These are phyloP conservation scores for Crotalus tigris DNA, from an alignment of 2,113 vertebrate species.

Conservation along the genomic window DNA sequence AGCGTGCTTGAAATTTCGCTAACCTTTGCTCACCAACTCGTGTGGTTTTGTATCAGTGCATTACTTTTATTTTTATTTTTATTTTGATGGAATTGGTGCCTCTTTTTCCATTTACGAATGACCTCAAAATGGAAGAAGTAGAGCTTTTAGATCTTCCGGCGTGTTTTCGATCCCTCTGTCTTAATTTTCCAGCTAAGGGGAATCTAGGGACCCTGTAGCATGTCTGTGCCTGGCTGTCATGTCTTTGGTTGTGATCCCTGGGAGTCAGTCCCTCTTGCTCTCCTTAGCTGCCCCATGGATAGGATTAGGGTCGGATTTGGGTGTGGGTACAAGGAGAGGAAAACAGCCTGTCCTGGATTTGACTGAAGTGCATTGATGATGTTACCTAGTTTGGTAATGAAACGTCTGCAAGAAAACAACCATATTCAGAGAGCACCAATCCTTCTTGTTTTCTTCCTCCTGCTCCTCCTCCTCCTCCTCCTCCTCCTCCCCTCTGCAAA, in stretches of 20 bases:
- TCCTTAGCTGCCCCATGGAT: not conserved
- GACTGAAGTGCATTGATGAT: too few species aligned
- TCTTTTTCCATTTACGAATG: not conserved
- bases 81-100: accelerated
- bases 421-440: too few species aligned
- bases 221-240: not conserved
- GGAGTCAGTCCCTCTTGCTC: not conserved
- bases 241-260: not conserved
- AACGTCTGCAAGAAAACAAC: too few species aligned
- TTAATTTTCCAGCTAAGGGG: not conserved
- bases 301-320: not conserved
- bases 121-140: not conserved
- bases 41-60: not conserved
- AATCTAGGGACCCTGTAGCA: too few species aligned
- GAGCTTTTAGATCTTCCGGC: accelerated
- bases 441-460: too few species aligned
- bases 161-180: not conserved
- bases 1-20: accelerated
- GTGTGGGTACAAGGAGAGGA: not conserved
- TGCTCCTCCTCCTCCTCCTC: too few species aligned
- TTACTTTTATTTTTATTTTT: too few species aligned
- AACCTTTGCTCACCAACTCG: accelerated
- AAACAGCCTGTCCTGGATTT: not conserved
- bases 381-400: too few species aligned
- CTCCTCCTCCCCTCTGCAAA: too few species aligned